Evolutionary conservation across 1,140 invertebrate species (phyloP), one percentile per base, ranked within the genome.

Genomic region (Sycobia sp.): DNA sequence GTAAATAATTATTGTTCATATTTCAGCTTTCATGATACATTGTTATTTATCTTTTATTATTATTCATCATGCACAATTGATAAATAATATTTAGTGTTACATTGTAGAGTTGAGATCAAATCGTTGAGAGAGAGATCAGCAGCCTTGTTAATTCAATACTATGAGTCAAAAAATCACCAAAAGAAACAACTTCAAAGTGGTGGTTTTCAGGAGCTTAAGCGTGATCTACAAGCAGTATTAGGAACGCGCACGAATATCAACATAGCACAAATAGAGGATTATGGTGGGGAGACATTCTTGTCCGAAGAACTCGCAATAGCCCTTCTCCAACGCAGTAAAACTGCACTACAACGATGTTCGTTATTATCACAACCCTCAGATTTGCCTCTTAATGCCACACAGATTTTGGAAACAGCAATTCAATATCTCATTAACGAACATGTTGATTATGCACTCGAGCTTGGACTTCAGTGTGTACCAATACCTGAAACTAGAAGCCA

Each of bases 241-340:
- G 93, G 92, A 1, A 92, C 91, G 2, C 86, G 93, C 61, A 92
- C 94, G 0, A 96, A 96, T 72, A 93, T 96, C 39, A 96, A 96
- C 73, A 94, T 97, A 66, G 92, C 92, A 4, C 91, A 92, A 74
- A 92, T 94, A 58, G 96, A 98, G 78, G 94, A 97, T 78, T 97
- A 96, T 78, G 94, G 95, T 2, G 96, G 96, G 0, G 96, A 99
- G 82, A 98, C 95, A 0, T 98, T 99, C 77, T 84, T 99, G 2
- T 97, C 95, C 0, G 96, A 98, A 79, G 94, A 97, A 77, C 85
- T 99, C n/a, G 95, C 95, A 1, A 94, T 97, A 56, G 92, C 90
- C 69, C 86, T 99, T 69, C 81, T 99, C 13, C 93, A 96, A 77
- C 93, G 97, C 76, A 91, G 92, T 0, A 96, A 96, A 78, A 86